These are phyloP conservation scores for Corythaixoides concolor DNA, from an alignment of 2,113 vertebrate genomes.

Conservation along the genomic window DNA sequence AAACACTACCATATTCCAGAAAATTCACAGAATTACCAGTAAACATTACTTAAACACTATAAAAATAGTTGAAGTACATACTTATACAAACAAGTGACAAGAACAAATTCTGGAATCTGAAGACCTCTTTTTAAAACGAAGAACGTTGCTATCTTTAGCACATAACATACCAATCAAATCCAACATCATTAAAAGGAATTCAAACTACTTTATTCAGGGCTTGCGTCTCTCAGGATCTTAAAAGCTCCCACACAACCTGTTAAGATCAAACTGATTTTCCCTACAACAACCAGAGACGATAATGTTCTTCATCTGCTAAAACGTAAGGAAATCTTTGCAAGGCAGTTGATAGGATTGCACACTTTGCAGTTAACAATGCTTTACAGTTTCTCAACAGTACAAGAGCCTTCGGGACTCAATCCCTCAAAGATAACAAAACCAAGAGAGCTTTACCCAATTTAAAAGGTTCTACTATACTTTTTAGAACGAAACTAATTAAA, in stretches of 20 bases:
- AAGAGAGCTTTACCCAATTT: neutral
- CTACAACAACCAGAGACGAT: neutral
- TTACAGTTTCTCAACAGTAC: neutral
- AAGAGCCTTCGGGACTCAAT: neutral
- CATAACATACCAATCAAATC: neutral
- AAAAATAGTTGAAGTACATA: neutral
- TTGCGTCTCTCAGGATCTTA: neutral
- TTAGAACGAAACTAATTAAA: neutral
- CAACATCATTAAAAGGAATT: neutral
- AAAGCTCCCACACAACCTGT: neutral
- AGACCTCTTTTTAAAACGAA: neutral
- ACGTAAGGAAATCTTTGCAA: neutral
- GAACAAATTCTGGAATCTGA: neutral
- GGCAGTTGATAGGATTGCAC: neutral
- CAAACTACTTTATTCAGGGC: neutral
- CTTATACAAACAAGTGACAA: neutral
- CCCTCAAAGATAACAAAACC: neutral
- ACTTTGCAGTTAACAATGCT: neutral
- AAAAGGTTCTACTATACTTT: neutral
- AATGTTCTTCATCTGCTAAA: neutral
- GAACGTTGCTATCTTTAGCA: neutral
- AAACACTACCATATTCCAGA: neutral
- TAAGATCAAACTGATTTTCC: neutral
- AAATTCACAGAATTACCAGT: neutral
- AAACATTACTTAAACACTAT: neutral